These are phyloP conservation scores for Terrapene triunguis DNA, from an alignment of 2,113 vertebrate genomes.

Conservation along the genomic window DNA sequence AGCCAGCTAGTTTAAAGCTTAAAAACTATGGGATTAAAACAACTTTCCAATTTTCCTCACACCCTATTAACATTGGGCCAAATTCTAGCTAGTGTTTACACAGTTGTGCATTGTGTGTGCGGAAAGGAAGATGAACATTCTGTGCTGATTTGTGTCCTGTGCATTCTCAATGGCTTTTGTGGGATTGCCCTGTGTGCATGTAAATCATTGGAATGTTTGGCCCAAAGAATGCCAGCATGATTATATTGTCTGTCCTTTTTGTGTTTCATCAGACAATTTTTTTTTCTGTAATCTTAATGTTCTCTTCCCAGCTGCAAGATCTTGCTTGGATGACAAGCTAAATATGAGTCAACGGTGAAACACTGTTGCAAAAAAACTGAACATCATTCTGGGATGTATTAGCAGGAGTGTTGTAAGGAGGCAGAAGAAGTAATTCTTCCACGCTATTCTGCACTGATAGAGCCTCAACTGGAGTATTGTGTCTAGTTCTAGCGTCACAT, in stretches of 20 bases:
- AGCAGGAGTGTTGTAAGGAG: too few relatives aligned
- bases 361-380: too few relatives aligned
- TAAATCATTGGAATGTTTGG: neutral
- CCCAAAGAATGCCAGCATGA: neutral
- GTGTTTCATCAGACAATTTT: neutral
- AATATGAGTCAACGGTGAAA: too few relatives aligned
- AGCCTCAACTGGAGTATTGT: too few relatives aligned
- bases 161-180: neutral
- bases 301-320: neutral
- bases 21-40: neutral
- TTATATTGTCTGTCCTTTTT: neutral
- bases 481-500: too few relatives aligned
- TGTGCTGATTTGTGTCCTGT: neutral
- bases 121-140: neutral
- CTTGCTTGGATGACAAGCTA: neutral
- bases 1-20: neutral
- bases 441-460: too few relatives aligned
- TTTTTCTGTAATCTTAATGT: neutral
- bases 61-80: neutral
- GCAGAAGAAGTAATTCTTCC: too few relatives aligned
- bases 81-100: neutral
- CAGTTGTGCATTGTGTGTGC: neutral
- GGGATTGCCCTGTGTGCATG: neutral
- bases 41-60: neutral
- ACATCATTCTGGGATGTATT: too few relatives aligned